Evolutionary conservation across 2,888 invertebrate genomes (phyloP).

Genomic region (Lasius fuliginosus): DNA sequence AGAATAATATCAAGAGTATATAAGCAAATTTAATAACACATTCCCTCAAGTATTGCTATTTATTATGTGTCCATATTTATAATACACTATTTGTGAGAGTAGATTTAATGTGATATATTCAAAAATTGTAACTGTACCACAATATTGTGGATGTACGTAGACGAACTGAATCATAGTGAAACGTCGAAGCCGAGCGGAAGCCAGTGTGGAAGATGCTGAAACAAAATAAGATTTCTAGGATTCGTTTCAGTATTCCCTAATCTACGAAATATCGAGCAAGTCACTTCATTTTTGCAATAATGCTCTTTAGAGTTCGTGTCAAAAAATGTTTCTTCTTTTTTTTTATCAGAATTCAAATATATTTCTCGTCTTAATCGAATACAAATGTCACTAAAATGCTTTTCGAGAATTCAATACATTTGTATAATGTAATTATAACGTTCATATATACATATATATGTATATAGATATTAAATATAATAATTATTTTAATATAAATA

Average conservation of each 20-base stretch:
- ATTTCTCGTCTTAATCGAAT: background rate
- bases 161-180: slow-evolving; percentile 54
- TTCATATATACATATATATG: slow-evolving; percentile 4
- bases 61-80: slow-evolving; percentile 49
- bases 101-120: slow-evolving; percentile 52
- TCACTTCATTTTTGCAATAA: slow-evolving; percentile 1
- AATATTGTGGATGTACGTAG: slow-evolving; percentile 39
- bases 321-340: background rate
- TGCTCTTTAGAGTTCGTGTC: background rate
- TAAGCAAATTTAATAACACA: slow-evolving; percentile 26
- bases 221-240: slow-evolving; percentile 79
- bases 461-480: slow-evolving; percentile 14
- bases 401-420: background rate
- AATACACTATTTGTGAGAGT: slow-evolving; percentile 47
- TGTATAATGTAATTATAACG: slow-evolving; percentile 2
- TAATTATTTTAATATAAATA: slow-evolving; percentile 20
- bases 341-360: slow-evolving; percentile 16
- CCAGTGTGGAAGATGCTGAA: slow-evolving; percentile 73
- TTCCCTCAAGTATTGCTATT: slow-evolving; percentile 41
- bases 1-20: slow-evolving; percentile 10
- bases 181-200: slow-evolving; percentile 53
- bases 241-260: slow-evolving; percentile 63
- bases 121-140: slow-evolving; percentile 54
- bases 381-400: background rate
- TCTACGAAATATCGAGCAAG: slow-evolving; percentile 15